Conservation (phyloP, 1,140 invertebrate genomes). For the Achatina immaculata region DNA sequence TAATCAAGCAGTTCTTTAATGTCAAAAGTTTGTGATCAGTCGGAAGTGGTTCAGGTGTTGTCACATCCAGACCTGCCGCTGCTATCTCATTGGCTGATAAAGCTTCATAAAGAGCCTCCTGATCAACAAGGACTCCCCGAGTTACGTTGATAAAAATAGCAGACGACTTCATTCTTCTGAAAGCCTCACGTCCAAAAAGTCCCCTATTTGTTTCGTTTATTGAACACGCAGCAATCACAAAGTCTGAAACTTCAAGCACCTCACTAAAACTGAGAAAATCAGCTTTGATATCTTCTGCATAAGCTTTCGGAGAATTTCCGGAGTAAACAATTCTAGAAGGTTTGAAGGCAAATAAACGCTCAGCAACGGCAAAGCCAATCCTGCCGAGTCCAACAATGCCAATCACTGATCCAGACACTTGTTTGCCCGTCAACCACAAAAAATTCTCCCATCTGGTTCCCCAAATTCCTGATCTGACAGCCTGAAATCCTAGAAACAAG, state of each 20-base stretch:
- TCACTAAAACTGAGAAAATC: constrained; percentile 76
- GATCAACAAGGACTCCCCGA: constrained; percentile 68
- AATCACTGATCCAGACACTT: constrained; percentile 82
- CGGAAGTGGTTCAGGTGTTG: constrained; percentile 92
- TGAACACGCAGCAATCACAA: constrained; percentile 67
- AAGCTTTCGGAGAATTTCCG: constrained; percentile 78
- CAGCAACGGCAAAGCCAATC: constrained; percentile 79
- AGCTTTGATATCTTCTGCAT: constrained; percentile 76
- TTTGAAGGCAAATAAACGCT: constrained; percentile 79
- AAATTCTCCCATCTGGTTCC: constrained; percentile 89
- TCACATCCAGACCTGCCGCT: constrained; percentile 93
- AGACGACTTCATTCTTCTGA: constrained; percentile 66
- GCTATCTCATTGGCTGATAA: constrained; percentile 76
- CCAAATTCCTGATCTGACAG: constrained; percentile 60
- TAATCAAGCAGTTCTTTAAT: constrained; percentile 86
- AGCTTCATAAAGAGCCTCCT: constrained; percentile 63
- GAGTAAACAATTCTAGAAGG: constrained; percentile 80
- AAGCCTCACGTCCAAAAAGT: constrained; percentile 62
- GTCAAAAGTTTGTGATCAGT: constrained; percentile 83
- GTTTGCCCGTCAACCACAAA: constrained; percentile 88
- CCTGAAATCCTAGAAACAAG: constrained; percentile 50
- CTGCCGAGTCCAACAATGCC: constrained; percentile 86
- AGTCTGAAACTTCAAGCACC: constrained; percentile 64
- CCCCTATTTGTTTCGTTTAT: constrained; percentile 58
- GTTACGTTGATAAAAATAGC: constrained; percentile 69